phyloP scores from a whole-genome alignment of 2,888 invertebrate genomes.

The Ganaspis brasiliensis region DNA sequence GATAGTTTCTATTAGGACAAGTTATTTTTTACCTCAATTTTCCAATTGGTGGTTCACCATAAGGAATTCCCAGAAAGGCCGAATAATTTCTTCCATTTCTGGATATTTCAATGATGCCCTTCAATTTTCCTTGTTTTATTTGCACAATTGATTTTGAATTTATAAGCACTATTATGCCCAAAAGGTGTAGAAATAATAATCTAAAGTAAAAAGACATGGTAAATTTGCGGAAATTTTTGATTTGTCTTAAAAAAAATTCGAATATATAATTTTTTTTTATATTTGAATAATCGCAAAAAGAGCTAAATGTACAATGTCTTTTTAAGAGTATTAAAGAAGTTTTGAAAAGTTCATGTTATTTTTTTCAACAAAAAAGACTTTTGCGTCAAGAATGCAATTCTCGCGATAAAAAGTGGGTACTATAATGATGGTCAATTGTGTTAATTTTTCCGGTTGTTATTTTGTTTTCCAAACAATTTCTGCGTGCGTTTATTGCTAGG shows the following conservation, averaged over 20 bases:
- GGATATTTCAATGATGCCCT: conserved; percentile 68
- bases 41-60: conserved; percentile 77
- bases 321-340: no score
- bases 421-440: no score
- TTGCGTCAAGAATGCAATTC: no score
- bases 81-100: conserved; percentile 69
- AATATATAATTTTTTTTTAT: neutral
- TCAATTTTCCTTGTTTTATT: conserved; percentile 73
- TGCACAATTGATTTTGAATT: conserved; percentile 64
- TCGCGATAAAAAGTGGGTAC: no score
- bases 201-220: neutral
- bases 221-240: neutral
- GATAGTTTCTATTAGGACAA: neutral
- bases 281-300: no score
- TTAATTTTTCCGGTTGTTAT: no score
- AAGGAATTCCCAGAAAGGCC: conserved; percentile 77
- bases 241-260: neutral
- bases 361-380: no score
- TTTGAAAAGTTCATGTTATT: no score
- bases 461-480: no score
- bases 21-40: conserved; percentile 74
- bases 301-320: no score
- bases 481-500: no score
- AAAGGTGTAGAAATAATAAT: neutral
- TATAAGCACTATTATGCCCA: neutral